Evolutionary conservation across 2,797 vertebrate species (phyloP).

Genomic region (Thunnus albacares): DNA sequence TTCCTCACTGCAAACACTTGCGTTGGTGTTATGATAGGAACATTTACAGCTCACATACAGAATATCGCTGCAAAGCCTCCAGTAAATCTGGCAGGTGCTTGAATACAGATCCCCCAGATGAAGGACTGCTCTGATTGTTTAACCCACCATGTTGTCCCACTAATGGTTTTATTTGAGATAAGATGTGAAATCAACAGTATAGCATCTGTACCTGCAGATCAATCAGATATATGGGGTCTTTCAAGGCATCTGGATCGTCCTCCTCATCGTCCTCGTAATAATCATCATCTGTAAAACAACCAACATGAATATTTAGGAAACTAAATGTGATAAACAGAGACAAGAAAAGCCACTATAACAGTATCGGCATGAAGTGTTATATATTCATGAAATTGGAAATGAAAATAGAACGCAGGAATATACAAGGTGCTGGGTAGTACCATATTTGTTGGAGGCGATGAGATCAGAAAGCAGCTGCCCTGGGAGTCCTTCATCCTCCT

Average conservation of each 20-base stretch:
- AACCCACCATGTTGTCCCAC: neutral
- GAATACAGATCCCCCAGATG: neutral
- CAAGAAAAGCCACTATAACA: no score
- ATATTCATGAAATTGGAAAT: neutral
- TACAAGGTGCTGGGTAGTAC: slow-evolving; percentile 73
- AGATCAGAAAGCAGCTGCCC: slow-evolving; percentile 98
- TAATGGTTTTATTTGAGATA: neutral
- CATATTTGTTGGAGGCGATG: slow-evolving; percentile 96
- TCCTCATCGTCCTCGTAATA: slow-evolving; percentile 98
- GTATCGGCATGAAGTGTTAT: neutral
- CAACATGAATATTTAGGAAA: neutral
- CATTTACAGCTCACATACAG: neutral
- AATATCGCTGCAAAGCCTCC: neutral
- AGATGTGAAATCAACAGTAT: neutral
- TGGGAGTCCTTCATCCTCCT: slow-evolving; percentile 91
- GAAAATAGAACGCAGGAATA: neutral
- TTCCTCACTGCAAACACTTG: no score
- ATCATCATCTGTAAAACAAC: slow-evolving; percentile 91
- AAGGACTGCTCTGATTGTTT: neutral
- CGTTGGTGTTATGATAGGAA: neutral
- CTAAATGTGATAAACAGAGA: neutral
- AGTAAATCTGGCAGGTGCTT: neutral
- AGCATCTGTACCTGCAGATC: slow-evolving; percentile 92
- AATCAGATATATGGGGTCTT: slow-evolving; percentile 98
- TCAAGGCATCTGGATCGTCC: slow-evolving; percentile 97